phyloP scores from a whole-genome alignment of 2,797 vertebrate genomes.

The Microctenopoma lineatum region DNA sequence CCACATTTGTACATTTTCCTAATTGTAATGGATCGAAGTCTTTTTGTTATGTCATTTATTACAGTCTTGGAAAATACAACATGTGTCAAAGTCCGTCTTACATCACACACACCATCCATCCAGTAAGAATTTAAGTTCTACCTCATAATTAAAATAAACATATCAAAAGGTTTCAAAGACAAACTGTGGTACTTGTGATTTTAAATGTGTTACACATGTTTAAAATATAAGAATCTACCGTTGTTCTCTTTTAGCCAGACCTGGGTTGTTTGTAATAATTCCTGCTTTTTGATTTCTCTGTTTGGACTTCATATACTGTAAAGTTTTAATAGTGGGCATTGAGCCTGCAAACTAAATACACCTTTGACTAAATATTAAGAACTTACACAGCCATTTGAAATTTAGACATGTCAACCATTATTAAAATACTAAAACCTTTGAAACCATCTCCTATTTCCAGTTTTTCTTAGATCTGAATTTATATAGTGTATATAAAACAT shows the following conservation, averaged over 20 bases:
- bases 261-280: constrained; percentile 12
- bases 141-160: too few relatives aligned
- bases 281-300: constrained; percentile 16
- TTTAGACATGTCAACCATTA: constrained; percentile 51
- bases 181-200: too few relatives aligned
- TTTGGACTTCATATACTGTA: constrained; percentile 13
- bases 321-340: constrained; percentile 27
- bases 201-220: too few relatives aligned
- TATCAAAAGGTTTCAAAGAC: too few relatives aligned
- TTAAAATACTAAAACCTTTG: constrained; percentile 34
- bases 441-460: constrained; percentile 10
- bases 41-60: too few relatives aligned
- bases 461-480: constrained; percentile 18
- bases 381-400: constrained; percentile 34
- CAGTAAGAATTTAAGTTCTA: too few relatives aligned
- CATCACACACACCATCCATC: not conserved
- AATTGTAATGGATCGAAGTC: too few relatives aligned
- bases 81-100: not conserved
- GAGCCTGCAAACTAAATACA: constrained; percentile 6
- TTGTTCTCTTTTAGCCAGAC: not conserved
- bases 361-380: constrained; percentile 10
- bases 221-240: too few relatives aligned
- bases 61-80: not conserved
- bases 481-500: constrained; percentile 21
- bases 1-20: too few relatives aligned